A percentile compares a stretch with the other conserved stretches of the same genome.
phyloP scores from a whole-genome alignment of 2,888 invertebrate species.

The Drosophila nigricruria region DNA sequence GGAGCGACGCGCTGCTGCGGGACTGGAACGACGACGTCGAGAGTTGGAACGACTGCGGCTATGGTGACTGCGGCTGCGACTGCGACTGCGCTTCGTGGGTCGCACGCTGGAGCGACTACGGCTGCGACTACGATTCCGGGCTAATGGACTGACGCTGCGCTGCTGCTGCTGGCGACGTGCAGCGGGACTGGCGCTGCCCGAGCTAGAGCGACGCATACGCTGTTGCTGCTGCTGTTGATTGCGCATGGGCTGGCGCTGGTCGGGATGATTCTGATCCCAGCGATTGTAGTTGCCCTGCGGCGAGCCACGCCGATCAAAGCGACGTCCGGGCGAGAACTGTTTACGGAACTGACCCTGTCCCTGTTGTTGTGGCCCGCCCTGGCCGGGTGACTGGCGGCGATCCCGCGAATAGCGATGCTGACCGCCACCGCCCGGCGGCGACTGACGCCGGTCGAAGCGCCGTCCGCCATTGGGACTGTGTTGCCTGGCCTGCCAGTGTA shows the following conservation, averaged over 20 bases:
- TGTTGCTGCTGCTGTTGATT: constrained; percentile 40
- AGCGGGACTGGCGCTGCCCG: constrained; percentile 55
- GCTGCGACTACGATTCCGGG: constrained; percentile 40
- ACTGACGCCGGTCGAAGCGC: constrained; percentile 72
- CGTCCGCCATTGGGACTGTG: constrained; percentile 78
- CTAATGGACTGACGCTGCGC: constrained; percentile 61
- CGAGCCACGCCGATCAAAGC: constrained; percentile 78
- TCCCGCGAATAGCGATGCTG: constrained; percentile 62
- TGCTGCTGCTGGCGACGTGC: constrained; percentile 59
- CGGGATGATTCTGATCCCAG: constrained; percentile 71
- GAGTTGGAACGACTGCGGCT: constrained; percentile 44
- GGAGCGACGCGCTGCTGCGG: constrained; percentile 64
- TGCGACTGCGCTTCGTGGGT: constrained; percentile 32
- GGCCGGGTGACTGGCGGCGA: constrained; percentile 70
- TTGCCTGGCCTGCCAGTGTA: constrained; percentile 81
- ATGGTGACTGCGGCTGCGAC: constrained; percentile 35
- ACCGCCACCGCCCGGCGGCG: constrained; percentile 60
- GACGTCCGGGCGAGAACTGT: constrained; percentile 74
- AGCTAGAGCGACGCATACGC: constrained; percentile 45
- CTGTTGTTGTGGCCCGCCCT: constrained; percentile 39
- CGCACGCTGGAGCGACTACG: constrained; percentile 42
- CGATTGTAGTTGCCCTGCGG: constrained; percentile 75
- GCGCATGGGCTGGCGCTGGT: constrained; percentile 42
- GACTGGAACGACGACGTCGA: constrained; percentile 36
- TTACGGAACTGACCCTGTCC: constrained; percentile 77